phyloP scores from a whole-genome alignment of 2,888 invertebrate genomes.

The Nysson spinosus region DNA sequence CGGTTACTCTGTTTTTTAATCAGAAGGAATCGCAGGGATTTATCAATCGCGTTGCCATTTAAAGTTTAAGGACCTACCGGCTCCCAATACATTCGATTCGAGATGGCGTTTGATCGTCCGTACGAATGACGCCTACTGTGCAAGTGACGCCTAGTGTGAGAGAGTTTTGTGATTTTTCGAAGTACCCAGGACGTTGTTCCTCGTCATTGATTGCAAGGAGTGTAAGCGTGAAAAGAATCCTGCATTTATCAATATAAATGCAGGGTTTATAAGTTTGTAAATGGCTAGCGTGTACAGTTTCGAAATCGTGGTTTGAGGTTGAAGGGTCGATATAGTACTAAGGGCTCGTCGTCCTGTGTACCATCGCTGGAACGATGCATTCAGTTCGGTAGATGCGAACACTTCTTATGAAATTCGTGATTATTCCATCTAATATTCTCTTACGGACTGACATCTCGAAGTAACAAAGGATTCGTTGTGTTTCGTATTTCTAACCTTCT shows the following conservation, averaged over 20 bases:
- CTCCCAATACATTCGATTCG: constrained; percentile 6
- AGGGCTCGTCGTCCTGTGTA: constrained; percentile 42
- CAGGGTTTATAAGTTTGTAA: no score
- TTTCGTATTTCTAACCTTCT: no score
- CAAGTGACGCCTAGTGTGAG: constrained; percentile 41
- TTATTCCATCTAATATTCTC: no score
- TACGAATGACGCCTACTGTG: constrained; percentile 32
- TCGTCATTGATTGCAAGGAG: background rate
- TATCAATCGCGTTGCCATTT: background rate
- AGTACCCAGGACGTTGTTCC: background rate
- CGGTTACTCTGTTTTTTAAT: background rate
- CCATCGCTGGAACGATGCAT: constrained; percentile 32
- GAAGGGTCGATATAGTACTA: constrained; percentile 52
- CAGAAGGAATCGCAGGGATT: background rate
- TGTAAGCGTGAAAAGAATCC: background rate
- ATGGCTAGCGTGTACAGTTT: no score
- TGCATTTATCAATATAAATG: no score
- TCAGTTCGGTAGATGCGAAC: constrained; percentile 7
- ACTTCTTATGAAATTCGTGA: background rate
- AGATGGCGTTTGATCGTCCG: constrained; percentile 42
- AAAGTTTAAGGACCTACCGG: background rate
- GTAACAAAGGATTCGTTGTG: no score
- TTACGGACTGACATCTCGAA: no score
- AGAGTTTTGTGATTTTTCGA: constrained; percentile 39
- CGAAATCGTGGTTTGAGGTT: constrained; percentile 46